Evolutionary conservation across 2,797 vertebrate species (phyloP), one percentile per base, ranked within the genome.

Genomic region (Urophycis tenuis): DNA sequence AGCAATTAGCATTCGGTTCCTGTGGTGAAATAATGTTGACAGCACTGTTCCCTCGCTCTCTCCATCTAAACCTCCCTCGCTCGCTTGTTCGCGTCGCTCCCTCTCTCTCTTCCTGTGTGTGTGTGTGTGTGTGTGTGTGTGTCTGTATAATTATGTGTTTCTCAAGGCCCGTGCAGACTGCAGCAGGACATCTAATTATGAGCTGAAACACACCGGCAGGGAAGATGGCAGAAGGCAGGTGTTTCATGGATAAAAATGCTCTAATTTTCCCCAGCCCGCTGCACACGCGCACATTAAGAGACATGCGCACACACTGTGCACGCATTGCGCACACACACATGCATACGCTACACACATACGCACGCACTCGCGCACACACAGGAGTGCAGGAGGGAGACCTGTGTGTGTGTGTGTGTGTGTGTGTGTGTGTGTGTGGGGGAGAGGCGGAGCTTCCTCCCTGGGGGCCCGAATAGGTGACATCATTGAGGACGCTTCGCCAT

Each of bases 401-500:
- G n/a, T n/a, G n/a, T n/a, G n/a, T n/a, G n/a, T n/a, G n/a, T n/a
- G n/a, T n/a, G n/a, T n/a, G n/a, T n/a, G n/a, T n/a, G n/a, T n/a
- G n/a, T n/a, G n/a, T n/a, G n/a, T n/a, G n/a, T n/a, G n/a, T n/a
- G n/a, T n/a, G n/a, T n/a, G 81, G 31, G 84, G 83, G 83, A 31
- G 17, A 81, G 89, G 90, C 79, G 85, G 86, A 86, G 91, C 82
- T 78, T 77, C 75, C 64, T 90, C 87, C 88, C 84, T 77, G 69
- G 85, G 85, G 88, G 84, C 82, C 85, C 71, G 3, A 77, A 81
- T 88, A 83, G 90, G 87, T 92, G 91, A 92, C 92, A 91, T 93
- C 92, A 90, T 82, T 79, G 87, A 87, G 87, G 91, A 92, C 85
- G 87, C 89, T 76, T 93, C 83, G 36, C 92, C 89, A 91, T 92